These are phyloP conservation scores for Lamellibrachia columna DNA, from an alignment of 2,888 invertebrate species.

Conservation along the genomic window DNA sequence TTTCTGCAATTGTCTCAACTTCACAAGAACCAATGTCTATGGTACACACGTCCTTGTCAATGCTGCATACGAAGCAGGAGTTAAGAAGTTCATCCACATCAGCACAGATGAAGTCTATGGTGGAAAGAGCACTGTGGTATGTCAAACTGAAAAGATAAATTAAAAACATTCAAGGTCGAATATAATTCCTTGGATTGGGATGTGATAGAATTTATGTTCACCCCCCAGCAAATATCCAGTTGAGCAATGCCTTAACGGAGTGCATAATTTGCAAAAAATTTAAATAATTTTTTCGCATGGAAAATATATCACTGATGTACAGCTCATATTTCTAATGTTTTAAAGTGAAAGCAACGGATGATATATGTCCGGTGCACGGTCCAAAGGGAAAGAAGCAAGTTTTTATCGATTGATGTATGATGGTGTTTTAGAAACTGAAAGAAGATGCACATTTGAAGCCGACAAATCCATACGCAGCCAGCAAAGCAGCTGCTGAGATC, in stretches of 20 bases:
- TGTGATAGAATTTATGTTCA: background rate
- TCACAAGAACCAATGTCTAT: slow-evolving; percentile 46
- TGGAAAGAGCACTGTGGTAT: slow-evolving; percentile 33
- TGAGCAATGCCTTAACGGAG: too few species aligned
- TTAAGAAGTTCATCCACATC: slow-evolving; percentile 47
- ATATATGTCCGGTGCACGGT: background rate
- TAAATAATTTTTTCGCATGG: too few species aligned
- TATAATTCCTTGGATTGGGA: background rate
- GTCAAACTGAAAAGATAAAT: slow-evolving; percentile 16
- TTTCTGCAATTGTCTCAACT: slow-evolving; percentile 47
- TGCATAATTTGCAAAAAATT: too few species aligned
- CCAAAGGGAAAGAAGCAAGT: background rate
- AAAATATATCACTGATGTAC: background rate
- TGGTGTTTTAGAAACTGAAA: slow-evolving; percentile 23
- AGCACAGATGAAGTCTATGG: slow-evolving; percentile 65
- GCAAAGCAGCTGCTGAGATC: slow-evolving; percentile 52
- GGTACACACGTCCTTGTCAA: slow-evolving; percentile 49
- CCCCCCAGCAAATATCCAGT: too few species aligned
- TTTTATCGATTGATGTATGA: background rate
- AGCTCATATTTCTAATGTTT: background rate
- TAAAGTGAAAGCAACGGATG: background rate
- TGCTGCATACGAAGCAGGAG: slow-evolving; percentile 41
- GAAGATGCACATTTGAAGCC: slow-evolving; percentile 45
- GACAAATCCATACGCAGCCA: slow-evolving; percentile 57
- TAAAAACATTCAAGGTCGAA: too few species aligned